A percentile compares a stretch with the other conserved stretches of the same genome.
Conservation (phyloP, 1,140 invertebrate species). For the Olivierus martensii region DNA sequence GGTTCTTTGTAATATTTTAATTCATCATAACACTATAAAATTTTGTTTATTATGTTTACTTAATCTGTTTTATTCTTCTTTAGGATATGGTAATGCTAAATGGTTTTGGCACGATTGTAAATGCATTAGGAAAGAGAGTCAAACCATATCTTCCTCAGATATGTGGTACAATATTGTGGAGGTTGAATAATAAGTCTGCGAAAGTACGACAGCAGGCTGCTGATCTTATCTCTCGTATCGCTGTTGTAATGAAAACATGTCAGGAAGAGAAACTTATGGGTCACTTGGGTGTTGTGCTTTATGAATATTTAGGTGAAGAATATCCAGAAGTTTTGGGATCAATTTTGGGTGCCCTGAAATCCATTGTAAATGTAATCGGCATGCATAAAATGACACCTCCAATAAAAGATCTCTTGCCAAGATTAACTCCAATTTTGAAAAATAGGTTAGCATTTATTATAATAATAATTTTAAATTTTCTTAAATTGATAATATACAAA, state of each 20-base stretch:
- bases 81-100: slow-evolving; percentile 99
- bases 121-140: slow-evolving; percentile 89
- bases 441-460: slow-evolving; percentile 26
- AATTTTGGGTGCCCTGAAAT: slow-evolving; percentile 94
- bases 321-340: slow-evolving; percentile 98
- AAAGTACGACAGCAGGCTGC: slow-evolving; percentile 99
- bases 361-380: slow-evolving; percentile 98
- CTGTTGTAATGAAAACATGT: slow-evolving; percentile 98
- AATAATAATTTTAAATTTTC: background rate
- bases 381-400: slow-evolving; percentile 99
- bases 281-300: slow-evolving; percentile 97
- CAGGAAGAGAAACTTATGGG: slow-evolving; percentile 99
- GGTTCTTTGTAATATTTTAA: slow-evolving; percentile 15
- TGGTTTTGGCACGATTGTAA: slow-evolving; percentile 98
- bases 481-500: background rate
- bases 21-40: background rate
- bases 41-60: background rate
- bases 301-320: slow-evolving; percentile 98
- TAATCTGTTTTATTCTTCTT: slow-evolving; percentile 14
- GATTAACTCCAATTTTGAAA: slow-evolving; percentile 95
- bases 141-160: slow-evolving; percentile 99
- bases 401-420: slow-evolving; percentile 94
- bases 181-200: slow-evolving; percentile 98
- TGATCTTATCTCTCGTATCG: slow-evolving; percentile 95
- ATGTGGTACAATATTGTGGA: slow-evolving; percentile 98